Evolutionary conservation across 2,797 vertebrate species (phyloP).

Genomic region (Tiaroga cobitis): DNA sequence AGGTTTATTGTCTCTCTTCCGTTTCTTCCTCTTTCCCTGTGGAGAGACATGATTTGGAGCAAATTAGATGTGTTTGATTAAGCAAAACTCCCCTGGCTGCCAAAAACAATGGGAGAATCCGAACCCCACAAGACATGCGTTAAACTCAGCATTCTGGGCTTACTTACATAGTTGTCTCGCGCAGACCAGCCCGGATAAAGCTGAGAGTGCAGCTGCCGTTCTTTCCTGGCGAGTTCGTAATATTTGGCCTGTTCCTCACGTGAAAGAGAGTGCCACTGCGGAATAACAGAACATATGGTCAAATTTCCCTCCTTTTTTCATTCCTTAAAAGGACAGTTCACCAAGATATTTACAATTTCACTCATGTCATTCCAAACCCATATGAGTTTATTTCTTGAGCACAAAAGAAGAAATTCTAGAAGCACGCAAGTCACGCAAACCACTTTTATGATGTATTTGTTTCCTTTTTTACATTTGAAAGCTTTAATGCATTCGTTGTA

Average conservation of each 20-base stretch:
- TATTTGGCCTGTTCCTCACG: conserved; percentile 93
- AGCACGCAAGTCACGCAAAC: not conserved
- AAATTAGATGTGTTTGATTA: conserved; percentile 39
- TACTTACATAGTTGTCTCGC: conserved; percentile 92
- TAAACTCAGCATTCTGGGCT: conserved; percentile 7
- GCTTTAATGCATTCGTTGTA: not conserved
- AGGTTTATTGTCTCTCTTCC: conserved; percentile 85
- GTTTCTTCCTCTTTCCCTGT: conserved; percentile 94
- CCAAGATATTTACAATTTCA: not conserved
- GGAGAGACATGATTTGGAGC: conserved; percentile 52
- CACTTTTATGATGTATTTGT: conserved; percentile 7
- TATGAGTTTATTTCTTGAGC: conserved; percentile 1
- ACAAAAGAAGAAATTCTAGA: not conserved
- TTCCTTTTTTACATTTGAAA: not conserved
- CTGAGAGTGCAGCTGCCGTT: conserved; percentile 92
- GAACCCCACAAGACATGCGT: not conserved
- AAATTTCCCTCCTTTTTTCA: not conserved
- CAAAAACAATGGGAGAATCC: conserved; percentile 18
- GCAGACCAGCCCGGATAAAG: conserved; percentile 96
- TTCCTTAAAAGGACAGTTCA: conserved; percentile 1
- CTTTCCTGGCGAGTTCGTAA: conserved; percentile 92
- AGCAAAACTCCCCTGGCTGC: conserved; percentile 3
- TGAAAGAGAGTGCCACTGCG: conserved; percentile 91
- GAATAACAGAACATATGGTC: not conserved
- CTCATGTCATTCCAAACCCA: not conserved